A percentile compares a stretch with the other conserved stretches of the same genome.
phyloP scores from a whole-genome alignment of 1,140 invertebrate genomes.

The Euwallacea fornicatus region DNA sequence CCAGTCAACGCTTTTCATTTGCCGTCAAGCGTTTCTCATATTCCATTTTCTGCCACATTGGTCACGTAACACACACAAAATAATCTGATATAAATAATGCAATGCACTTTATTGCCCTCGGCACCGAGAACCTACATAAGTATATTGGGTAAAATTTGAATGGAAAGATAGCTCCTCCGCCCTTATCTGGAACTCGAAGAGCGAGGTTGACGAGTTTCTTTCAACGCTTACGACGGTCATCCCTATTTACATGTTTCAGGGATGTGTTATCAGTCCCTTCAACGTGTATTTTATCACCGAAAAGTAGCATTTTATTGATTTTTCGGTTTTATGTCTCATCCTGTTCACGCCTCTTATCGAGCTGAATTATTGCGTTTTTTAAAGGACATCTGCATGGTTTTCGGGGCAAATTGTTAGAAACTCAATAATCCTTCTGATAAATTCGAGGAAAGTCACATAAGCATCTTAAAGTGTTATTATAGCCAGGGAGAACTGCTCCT shows the following conservation, averaged over 20 bases:
- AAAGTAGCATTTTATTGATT: slow-evolving; percentile 21
- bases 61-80: too few species aligned
- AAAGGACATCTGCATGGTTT: not conserved
- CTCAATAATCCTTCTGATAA: slow-evolving; percentile 1
- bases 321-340: slow-evolving; percentile 11
- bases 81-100: slow-evolving; percentile 4
- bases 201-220: slow-evolving; percentile 35
- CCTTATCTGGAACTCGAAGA: slow-evolving; percentile 33
- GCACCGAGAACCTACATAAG: slow-evolving; percentile 31
- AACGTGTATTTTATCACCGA: slow-evolving; percentile 24
- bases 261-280: slow-evolving; percentile 40
- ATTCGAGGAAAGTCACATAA: slow-evolving; percentile 4
- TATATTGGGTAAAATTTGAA: slow-evolving; percentile 50
- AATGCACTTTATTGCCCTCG: slow-evolving; percentile 44
- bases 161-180: slow-evolving; percentile 34
- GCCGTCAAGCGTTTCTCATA: too few species aligned
- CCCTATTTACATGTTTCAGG: slow-evolving; percentile 35
- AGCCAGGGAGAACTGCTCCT: not conserved
- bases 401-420: not conserved
- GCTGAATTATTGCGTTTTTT: not conserved
- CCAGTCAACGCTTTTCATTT: too few species aligned
- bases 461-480: slow-evolving; percentile 7
- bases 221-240: slow-evolving; percentile 36
- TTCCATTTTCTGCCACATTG: too few species aligned
- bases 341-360: slow-evolving; percentile 13